Evolutionary conservation across 2,888 invertebrate genomes (phyloP).

Genomic region (Pristionchus japonicus): DNA sequence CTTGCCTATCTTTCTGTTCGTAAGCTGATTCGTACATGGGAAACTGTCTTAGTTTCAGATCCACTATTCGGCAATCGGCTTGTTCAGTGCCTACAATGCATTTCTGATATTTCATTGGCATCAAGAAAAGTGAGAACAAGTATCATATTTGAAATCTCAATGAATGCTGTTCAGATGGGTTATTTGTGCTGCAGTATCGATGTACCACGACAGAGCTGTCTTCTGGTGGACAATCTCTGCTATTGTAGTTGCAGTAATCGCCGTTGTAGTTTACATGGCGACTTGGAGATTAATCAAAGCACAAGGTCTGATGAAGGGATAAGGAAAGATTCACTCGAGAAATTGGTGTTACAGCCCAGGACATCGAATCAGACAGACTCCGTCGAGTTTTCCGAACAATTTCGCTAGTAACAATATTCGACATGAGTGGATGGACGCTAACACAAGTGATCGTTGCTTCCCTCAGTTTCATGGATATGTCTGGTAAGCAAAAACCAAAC

Average conservation of each 20-base stretch:
- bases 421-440: constrained; percentile 11
- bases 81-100: neutral
- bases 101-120: neutral
- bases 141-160: neutral
- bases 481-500: neutral
- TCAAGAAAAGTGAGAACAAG: neutral
- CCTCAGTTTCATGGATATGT: neutral
- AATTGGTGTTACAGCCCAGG: neutral
- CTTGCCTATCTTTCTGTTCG: neutral
- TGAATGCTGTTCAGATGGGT: neutral
- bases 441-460: neutral
- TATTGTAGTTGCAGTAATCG: neutral
- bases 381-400: constrained; percentile 24
- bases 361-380: neutral
- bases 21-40: neutral
- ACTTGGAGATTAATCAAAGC: neutral
- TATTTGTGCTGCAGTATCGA: neutral
- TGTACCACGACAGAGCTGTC: neutral
- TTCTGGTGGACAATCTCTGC: neutral
- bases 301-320: neutral
- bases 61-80: neutral
- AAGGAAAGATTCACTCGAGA: neutral
- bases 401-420: neutral
- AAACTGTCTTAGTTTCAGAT: neutral
- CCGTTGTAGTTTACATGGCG: neutral